A percentile compares a stretch with the other conserved stretches of the same genome.
Conservation (phyloP, 2,797 vertebrate genomes). For the Balearica regulorum region DNA sequence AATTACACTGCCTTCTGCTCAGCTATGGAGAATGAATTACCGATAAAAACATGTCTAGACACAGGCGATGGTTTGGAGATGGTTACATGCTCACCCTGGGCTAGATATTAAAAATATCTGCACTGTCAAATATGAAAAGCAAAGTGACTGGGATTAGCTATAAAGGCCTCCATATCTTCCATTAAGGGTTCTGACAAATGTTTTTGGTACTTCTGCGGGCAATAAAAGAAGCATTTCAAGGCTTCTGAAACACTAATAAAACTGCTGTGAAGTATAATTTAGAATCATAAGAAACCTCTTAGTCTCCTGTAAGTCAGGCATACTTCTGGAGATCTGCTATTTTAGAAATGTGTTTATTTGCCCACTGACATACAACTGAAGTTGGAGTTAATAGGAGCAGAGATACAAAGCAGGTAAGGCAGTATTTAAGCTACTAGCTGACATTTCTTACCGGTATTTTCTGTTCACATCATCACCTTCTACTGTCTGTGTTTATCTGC, state of each 20-base stretch:
- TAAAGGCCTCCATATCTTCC: conserved; percentile 1
- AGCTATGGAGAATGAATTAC: background rate
- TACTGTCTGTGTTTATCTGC: background rate
- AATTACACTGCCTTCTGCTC: background rate
- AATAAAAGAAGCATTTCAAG: conserved; percentile 31
- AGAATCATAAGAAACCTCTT: conserved; percentile 3
- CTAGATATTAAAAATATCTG: conserved; percentile 15
- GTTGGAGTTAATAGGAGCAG: background rate
- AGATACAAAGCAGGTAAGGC: background rate
- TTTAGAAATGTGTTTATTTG: background rate
- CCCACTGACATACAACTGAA: background rate
- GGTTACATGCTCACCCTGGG: background rate
- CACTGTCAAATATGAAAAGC: conserved; percentile 11
- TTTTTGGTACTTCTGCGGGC: background rate
- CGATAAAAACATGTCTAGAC: background rate
- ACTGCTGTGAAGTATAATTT: conserved; percentile 6
- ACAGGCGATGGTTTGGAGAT: background rate
- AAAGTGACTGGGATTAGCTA: background rate
- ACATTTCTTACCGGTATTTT: background rate
- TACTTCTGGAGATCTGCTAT: background rate
- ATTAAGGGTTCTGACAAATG: conserved; percentile 5
- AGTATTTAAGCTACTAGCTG: background rate
- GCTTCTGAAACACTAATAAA: conserved; percentile 17
- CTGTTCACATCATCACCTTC: background rate
- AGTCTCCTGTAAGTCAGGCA: background rate